Conservation (phyloP, 2,113 vertebrate genomes). For the Oryzias curvinotus region DNA sequence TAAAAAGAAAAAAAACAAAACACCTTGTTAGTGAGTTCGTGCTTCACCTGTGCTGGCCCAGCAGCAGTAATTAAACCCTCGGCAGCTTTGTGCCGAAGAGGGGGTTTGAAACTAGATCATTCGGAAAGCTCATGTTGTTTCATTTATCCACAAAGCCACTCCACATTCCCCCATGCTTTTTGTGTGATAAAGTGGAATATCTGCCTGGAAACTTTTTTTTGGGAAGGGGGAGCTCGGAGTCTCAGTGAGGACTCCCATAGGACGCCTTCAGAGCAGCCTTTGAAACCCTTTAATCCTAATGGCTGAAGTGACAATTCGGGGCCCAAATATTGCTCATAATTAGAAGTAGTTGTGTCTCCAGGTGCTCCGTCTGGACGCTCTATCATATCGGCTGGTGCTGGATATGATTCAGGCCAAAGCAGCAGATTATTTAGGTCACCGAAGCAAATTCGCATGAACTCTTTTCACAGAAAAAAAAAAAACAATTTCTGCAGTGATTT, state of each 20-base stretch:
- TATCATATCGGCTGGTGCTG: conserved; percentile 17
- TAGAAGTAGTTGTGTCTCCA: conserved; percentile 19
- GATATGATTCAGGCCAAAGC: conserved; percentile 26
- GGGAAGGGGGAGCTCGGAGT: conserved; percentile 33
- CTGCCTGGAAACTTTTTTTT: conserved; percentile 33
- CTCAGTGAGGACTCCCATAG: conserved; percentile 39
- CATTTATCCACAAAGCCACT: background rate
- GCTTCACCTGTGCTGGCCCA: conserved; percentile 65
- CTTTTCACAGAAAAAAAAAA: conserved; percentile 40
- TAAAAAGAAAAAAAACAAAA: conserved; percentile 22
- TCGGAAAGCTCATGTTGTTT: conserved; percentile 37
- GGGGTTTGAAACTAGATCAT: conserved; percentile 55
- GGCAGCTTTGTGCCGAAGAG: conserved; percentile 30
- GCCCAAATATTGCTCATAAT: conserved; percentile 27
- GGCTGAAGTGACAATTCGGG: conserved; percentile 30
- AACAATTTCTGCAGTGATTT: conserved; percentile 47
- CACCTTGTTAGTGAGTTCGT: conserved; percentile 68
- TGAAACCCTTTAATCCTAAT: conserved; percentile 54
- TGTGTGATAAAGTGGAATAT: conserved; percentile 34
- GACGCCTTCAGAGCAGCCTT: conserved; percentile 43
- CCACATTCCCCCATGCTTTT: conserved; percentile 33
- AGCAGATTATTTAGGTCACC: conserved; percentile 50
- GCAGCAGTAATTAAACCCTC: conserved; percentile 64
- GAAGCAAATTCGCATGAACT: conserved; percentile 31
- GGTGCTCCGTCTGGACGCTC: conserved; percentile 14